These are phyloP conservation scores for Tromatobia lineatoria DNA, from an alignment of 2,888 invertebrate species.

Conservation along the genomic window DNA sequence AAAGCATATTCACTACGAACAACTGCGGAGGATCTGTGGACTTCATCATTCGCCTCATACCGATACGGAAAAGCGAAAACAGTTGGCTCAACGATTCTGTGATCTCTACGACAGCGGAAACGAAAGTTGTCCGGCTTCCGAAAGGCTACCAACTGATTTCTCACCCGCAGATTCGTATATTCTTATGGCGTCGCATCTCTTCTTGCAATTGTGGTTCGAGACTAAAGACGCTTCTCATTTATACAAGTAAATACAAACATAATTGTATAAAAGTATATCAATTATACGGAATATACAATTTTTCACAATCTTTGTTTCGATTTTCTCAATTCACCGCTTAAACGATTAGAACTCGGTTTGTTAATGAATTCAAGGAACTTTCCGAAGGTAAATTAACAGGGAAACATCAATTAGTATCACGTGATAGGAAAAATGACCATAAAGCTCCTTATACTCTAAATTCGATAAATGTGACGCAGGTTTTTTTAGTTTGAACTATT, in stretches of 20 bases:
- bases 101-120: slow-evolving; percentile 81
- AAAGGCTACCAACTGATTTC: slow-evolving; percentile 90
- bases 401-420: no score
- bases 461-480: not conserved
- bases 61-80: slow-evolving; percentile 77
- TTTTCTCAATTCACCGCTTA: no score
- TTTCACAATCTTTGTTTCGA: no score
- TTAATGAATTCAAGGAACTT: no score
- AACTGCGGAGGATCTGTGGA: slow-evolving; percentile 91
- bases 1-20: slow-evolving; percentile 92
- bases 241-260: slow-evolving; percentile 76
- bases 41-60: slow-evolving; percentile 86
- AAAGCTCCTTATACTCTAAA: no score
- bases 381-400: no score
- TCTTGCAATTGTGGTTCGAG: slow-evolving; percentile 87
- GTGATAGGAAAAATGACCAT: no score
- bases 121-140: slow-evolving; percentile 83
- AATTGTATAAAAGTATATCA: not conserved
- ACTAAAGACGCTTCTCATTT: slow-evolving; percentile 84
- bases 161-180: slow-evolving; percentile 93
- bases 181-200: slow-evolving; percentile 91
- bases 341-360: no score
- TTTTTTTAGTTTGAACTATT: slow-evolving; percentile 1
- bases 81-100: slow-evolving; percentile 78
- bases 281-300: not conserved